phyloP scores from a whole-genome alignment of 2,113 vertebrate genomes.

The Neodontobutis hainanensis region DNA sequence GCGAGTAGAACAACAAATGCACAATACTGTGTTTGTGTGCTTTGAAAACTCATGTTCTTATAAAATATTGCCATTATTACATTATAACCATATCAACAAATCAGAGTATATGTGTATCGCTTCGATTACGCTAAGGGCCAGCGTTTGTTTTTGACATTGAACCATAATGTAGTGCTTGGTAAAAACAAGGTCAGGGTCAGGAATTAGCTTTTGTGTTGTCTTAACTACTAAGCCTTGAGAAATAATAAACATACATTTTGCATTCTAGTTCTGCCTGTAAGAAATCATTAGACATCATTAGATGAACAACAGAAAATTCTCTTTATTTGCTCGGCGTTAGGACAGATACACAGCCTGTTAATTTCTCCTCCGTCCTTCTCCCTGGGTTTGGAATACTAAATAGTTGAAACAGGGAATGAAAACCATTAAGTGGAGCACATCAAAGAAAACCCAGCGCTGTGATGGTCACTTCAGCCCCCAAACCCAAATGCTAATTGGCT shows the following conservation, averaged over 20 bases:
- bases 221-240: not conserved
- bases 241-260: not conserved
- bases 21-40: too few relatives aligned
- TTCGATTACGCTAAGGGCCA: too few relatives aligned
- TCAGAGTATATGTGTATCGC: too few relatives aligned
- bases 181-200: not conserved
- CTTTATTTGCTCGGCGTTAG: slow-evolving; percentile 3
- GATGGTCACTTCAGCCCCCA: slow-evolving; percentile 63
- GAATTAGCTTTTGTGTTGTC: not conserved
- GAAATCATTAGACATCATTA: slow-evolving; percentile 7
- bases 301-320: not conserved
- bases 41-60: too few relatives aligned
- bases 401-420: slow-evolving; percentile 50
- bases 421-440: slow-evolving; percentile 65
- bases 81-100: too few relatives aligned
- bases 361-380: slow-evolving; percentile 34
- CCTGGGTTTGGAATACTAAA: slow-evolving; percentile 52
- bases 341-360: slow-evolving; percentile 33
- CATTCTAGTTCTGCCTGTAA: not conserved
- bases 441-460: slow-evolving; percentile 49
- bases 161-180: not conserved
- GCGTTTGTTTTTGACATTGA: too few relatives aligned
- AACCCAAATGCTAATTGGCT: slow-evolving; percentile 74
- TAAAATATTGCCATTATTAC: too few relatives aligned
- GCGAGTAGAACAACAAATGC: too few relatives aligned